Evolutionary conservation across 2,113 vertebrate genomes (phyloP).

Genomic region (Entomyzon cyanotis): DNA sequence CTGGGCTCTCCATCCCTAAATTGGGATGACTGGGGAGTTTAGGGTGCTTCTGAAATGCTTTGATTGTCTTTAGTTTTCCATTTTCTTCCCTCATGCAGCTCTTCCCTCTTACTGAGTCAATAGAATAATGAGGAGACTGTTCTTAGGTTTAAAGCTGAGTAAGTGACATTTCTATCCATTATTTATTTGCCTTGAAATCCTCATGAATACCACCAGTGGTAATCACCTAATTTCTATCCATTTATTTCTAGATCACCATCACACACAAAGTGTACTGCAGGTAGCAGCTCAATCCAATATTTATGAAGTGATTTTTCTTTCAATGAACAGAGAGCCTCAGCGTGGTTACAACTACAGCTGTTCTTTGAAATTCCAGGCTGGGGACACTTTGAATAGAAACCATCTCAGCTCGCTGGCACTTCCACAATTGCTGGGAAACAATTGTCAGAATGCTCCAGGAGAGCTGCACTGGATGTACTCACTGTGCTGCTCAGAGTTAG

Average conservation of each 20-base stretch:
- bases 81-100: neutral
- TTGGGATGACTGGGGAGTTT: neutral
- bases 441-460: neutral
- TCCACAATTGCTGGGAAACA: neutral
- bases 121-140: constrained; percentile 49
- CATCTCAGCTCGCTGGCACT: neutral
- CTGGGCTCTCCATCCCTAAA: neutral
- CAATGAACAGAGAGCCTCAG: neutral
- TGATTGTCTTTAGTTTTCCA: neutral
- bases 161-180: constrained; percentile 69
- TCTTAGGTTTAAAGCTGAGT: constrained; percentile 34
- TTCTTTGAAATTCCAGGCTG: neutral
- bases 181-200: constrained; percentile 70
- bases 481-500: neutral
- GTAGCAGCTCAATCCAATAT: constrained; percentile 28
- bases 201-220: constrained; percentile 51
- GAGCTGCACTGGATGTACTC: neutral
- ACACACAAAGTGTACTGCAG: neutral
- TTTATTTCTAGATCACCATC: constrained; percentile 40
- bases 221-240: constrained; percentile 45
- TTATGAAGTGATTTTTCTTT: constrained; percentile 27
- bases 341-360: neutral
- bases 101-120: neutral
- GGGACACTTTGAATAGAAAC: neutral
- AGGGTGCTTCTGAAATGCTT: neutral